Base-by-base conservation (phyloP, 2,113 vertebrate genomes). In the Actenoides hombroni region DNA sequence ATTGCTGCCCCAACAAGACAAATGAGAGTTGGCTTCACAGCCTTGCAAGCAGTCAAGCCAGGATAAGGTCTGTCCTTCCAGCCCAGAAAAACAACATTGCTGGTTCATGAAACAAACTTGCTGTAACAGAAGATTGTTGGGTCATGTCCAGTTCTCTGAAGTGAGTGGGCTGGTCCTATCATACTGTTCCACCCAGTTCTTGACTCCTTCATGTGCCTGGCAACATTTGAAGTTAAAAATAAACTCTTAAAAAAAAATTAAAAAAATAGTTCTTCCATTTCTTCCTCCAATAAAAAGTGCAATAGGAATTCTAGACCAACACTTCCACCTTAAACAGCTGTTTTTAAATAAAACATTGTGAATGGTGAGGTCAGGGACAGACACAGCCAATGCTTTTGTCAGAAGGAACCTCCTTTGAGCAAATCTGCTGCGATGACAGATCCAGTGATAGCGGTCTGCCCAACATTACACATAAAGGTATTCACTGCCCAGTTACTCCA, bases 121-220 rank as follows among this genome's bases (percentile, higher is more conserved):
- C 73, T 71, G 37, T 28, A 96, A 82, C 54, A 67, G 77, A 88
- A n/a, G 85, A 86, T n/a, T 77, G 83, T 73, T 96, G 92, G 91
- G 86, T 83, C 60, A 44, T 13, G 9, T 86, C 92, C 94, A 92
- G 76, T 49, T 75, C 91, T 83, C 73, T 54, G 46, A 80, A 95
- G 68, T 16, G 51, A 20, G 37, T 37, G 40, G 80, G 80, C 12
- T 83, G 64, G 83, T 92, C 76, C 80, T 63, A n/a, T n/a, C 74
- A 13, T 0, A 28, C 21, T 61, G 75, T 35, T 64, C 64, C 86
- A 91, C 64, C 68, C 88, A 92, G 76, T 31, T 90, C 88, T 67
- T 67, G 60, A 70, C 87, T 84, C 67, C 57, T 73, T 83, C 71
- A 33, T 65, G 63, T 16, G 76, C 51, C 88, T 63, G 71, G 64